Evolutionary conservation across 2,797 vertebrate species (phyloP), one percentile per base, ranked within the genome.

Genomic region (Sandelia bainsii): DNA sequence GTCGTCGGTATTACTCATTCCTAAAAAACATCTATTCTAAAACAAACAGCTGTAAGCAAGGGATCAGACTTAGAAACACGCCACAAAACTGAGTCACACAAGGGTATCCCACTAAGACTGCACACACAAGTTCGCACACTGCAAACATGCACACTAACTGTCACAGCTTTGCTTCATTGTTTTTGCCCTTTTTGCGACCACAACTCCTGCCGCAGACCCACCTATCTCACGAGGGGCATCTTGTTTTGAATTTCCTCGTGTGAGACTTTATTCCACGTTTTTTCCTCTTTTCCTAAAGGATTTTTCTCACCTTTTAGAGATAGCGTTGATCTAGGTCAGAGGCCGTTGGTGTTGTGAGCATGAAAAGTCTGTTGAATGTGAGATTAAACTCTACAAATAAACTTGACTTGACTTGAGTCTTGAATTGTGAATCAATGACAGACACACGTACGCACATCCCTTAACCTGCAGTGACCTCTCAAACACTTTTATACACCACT

Each of bases 361-460:
- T 64, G 16, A 45, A 52, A 79, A 64, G 53, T 22, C 29, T 34
- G 8, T 23, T 72, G 48, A 84, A 59, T 53, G 46, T 48, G 9
- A 68, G 63, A 72, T 72, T 74, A 81, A 76, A 58, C 74, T 57
- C 50, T 37, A 0, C 63, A 83, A 82, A 82, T 72, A 81, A 77
- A 82, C 72, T 17, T 46, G 48, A 62, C 70, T 62, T 54, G 49
- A 80, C 73, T 68, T 46, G 37, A 79, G n/a, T 62, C 48, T 74
- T 65, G 58, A 11, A 42, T 42, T 25, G 29, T 77, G 77, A 77
- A 49, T 79, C 81, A 84, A 0, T 20, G 40, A 52, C 19, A 80
- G 66, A 69, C 59, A 69, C 27, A n/a, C 8, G 58, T 2, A 54
- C 60, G 56, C 71, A 70, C 17, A 6, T 46, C 48, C 29, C 34